phyloP scores from a whole-genome alignment of 2,888 invertebrate genomes.

The Mellilla xanthometata region DNA sequence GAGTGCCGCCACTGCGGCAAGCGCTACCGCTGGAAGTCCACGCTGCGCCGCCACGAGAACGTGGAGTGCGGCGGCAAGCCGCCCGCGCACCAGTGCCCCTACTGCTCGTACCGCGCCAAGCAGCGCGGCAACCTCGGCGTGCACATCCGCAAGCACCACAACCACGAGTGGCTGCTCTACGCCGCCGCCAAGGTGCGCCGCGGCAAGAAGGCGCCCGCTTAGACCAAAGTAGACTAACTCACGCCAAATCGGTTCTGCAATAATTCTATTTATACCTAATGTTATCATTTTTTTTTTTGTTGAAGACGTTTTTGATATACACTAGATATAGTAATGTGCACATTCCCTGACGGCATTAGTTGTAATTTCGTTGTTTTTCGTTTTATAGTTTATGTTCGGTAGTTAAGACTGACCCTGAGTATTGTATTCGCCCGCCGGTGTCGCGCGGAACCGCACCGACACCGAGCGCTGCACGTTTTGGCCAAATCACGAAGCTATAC shows the following conservation, averaged over 20 bases:
- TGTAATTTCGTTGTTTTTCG: slow-evolving; percentile 74
- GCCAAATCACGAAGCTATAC: slow-evolving; percentile 33
- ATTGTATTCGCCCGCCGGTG: slow-evolving; percentile 46
- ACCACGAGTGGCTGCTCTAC: slow-evolving; percentile 77
- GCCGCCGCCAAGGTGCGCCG: slow-evolving; percentile 74
- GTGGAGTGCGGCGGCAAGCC: slow-evolving; percentile 93
- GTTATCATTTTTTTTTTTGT: slow-evolving; percentile 54
- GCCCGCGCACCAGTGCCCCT: slow-evolving; percentile 90
- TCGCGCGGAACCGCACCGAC: slow-evolving; percentile 3
- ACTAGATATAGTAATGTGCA: slow-evolving; percentile 74
- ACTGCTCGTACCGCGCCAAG: slow-evolving; percentile 90
- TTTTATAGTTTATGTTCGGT: slow-evolving; percentile 75
- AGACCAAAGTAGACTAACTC: slow-evolving; percentile 77
- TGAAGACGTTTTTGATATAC: slow-evolving; percentile 70
- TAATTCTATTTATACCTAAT: slow-evolving; percentile 70
- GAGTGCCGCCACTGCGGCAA: slow-evolving; percentile 93
- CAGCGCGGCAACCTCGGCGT: slow-evolving; percentile 92
- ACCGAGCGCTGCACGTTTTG: slow-evolving; percentile 21
- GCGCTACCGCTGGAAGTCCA: slow-evolving; percentile 93
- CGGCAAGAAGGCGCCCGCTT: slow-evolving; percentile 68
- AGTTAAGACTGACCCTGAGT: slow-evolving; percentile 79
- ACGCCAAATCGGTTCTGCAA: slow-evolving; percentile 81
- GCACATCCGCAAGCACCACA: slow-evolving; percentile 91
- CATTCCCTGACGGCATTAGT: slow-evolving; percentile 77
- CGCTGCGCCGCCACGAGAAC: slow-evolving; percentile 90